Percentiles rank a stretch among this genome's conserved stretches.
phyloP scores from a whole-genome alignment of 2,797 vertebrate genomes.

The Notolepis coatsorum region DNA sequence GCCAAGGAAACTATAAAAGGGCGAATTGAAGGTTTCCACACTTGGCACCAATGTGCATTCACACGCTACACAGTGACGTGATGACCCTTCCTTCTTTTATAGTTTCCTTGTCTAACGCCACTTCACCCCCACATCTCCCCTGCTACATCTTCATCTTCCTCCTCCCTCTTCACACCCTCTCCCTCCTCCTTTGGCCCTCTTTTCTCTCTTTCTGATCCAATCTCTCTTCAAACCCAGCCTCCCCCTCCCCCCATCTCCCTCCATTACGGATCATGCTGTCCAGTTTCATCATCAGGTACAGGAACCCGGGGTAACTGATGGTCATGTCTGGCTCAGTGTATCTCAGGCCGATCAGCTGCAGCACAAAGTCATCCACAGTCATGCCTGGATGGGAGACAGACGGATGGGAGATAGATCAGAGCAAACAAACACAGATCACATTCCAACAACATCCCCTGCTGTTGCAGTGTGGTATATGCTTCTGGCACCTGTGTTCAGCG shows the following conservation, averaged over 20 bases:
- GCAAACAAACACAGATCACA: conserved; percentile 9
- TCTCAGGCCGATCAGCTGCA: conserved; percentile 78
- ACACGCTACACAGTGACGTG: too few species aligned
- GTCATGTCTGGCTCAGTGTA: conserved; percentile 81
- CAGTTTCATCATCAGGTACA: conserved; percentile 82
- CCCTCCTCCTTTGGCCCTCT: not conserved
- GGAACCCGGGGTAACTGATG: conserved; percentile 82
- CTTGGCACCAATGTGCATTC: too few species aligned
- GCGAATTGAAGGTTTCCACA: too few species aligned
- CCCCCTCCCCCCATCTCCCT: not conserved
- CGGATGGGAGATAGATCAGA: conserved; percentile 24
- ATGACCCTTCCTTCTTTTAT: not conserved
- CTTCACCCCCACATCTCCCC: not conserved
- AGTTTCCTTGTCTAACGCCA: not conserved
- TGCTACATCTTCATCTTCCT: not conserved
- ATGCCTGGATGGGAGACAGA: conserved; percentile 72
- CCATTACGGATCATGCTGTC: conserved; percentile 82
- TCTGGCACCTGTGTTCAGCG: not conserved
- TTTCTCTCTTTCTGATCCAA: not conserved
- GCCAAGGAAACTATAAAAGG: too few species aligned
- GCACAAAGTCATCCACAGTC: conserved; percentile 73
- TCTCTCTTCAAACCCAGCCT: not conserved
- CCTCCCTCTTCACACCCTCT: not conserved
- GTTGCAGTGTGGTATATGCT: not conserved
- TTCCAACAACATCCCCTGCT: conserved; percentile 1